Conservation (phyloP, 2,113 vertebrate genomes). For the Tringa solitaria region DNA sequence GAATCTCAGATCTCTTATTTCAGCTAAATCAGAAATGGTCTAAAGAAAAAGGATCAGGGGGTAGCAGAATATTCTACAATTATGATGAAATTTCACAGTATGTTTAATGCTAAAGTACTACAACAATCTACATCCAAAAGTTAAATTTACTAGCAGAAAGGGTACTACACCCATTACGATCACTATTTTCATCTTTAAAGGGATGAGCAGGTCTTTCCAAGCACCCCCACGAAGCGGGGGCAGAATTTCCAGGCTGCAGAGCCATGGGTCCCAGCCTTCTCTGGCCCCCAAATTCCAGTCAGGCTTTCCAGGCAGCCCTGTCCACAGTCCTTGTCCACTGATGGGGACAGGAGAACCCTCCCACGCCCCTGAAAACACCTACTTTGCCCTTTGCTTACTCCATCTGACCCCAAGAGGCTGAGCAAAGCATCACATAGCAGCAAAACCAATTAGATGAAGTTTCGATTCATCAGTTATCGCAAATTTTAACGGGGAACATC, state of each 20-base stretch:
- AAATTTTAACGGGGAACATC: background rate
- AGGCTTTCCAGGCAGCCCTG: background rate
- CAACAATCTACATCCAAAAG: background rate
- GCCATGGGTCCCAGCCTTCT: background rate
- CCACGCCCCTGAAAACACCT: background rate
- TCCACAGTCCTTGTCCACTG: background rate
- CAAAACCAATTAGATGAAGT: background rate
- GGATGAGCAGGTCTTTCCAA: background rate
- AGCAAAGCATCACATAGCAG: background rate
- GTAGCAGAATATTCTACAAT: background rate
- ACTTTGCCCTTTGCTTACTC: background rate
- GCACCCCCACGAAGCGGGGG: fast-evolving
- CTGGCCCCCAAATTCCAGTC: background rate
- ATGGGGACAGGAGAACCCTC: background rate
- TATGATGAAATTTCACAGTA: background rate
- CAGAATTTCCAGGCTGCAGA: background rate
- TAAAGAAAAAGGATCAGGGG: background rate
- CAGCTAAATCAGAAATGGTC: background rate
- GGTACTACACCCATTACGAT: background rate
- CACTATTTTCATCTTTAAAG: background rate
- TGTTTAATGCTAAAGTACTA: background rate
- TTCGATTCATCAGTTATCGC: too few species aligned
- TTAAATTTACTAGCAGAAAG: background rate
- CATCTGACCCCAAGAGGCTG: background rate
- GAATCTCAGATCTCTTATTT: background rate